Evolutionary conservation across 1,140 invertebrate species (phyloP).

Genomic region (Dryas iulia): DNA sequence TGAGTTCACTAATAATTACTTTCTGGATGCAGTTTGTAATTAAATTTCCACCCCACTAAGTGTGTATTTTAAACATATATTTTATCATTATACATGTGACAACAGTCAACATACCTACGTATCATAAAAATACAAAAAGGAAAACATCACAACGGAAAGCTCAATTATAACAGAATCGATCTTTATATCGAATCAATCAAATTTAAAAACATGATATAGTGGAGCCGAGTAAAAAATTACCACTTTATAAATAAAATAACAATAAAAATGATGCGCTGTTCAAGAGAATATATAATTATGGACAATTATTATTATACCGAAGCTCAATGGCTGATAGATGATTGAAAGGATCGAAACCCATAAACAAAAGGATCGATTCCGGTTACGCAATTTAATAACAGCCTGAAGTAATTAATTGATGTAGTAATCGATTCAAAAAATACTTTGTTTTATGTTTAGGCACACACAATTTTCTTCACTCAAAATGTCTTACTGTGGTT

Average conservation of each 20-base stretch:
- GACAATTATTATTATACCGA: constrained; percentile 79
- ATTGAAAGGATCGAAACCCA: constrained; percentile 78
- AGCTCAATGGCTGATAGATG: constrained; percentile 77
- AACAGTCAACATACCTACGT: background rate
- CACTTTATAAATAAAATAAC: constrained; percentile 81
- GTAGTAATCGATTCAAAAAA: constrained; percentile 55
- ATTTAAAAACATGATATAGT: constrained; percentile 75
- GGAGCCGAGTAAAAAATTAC: constrained; percentile 73
- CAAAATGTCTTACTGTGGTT: constrained; percentile 34
- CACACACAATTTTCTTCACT: constrained; percentile 25
- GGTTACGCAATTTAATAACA: constrained; percentile 76
- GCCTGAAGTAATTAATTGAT: constrained; percentile 69
- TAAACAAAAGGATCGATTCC: constrained; percentile 78
- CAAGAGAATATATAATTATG: constrained; percentile 80
- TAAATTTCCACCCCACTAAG: background rate
- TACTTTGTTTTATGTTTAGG: constrained; percentile 23
- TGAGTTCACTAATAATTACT: constrained; percentile 25
- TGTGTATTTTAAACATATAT: background rate
- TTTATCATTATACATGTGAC: background rate
- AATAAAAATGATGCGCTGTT: constrained; percentile 77
- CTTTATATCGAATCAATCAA: constrained; percentile 78
- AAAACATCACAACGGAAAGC: constrained; percentile 63
- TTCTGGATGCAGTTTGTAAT: background rate
- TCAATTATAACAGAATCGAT: constrained; percentile 74
- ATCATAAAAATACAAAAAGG: constrained; percentile 38